Evolutionary conservation across 2,113 vertebrate species (phyloP).

Genomic region (Cyanoliseus patagonus): DNA sequence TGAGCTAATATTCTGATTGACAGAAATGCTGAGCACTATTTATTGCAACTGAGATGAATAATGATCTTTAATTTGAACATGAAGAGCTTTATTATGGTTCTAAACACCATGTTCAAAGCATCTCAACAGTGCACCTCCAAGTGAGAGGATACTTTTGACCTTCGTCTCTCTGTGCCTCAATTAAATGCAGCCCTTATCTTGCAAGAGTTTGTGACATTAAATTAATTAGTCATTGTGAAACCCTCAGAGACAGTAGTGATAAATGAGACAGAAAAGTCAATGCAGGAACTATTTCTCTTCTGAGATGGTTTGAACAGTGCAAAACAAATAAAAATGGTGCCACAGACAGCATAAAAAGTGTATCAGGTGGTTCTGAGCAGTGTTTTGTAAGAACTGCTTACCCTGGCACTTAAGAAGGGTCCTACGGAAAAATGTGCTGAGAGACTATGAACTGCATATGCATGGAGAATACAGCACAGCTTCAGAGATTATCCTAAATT

Average conservation of each 20-base stretch:
- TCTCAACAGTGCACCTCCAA: not conserved
- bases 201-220: conserved; percentile 28
- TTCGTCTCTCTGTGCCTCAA: conserved; percentile 12
- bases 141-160: conserved; percentile 15
- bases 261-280: conserved; percentile 46
- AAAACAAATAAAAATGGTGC: not conserved
- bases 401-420: not conserved
- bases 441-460: not conserved
- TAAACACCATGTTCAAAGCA: not conserved
- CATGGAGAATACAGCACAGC: not conserved
- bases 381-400: not conserved
- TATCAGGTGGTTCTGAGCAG: not conserved
- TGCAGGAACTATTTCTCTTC: conserved; percentile 11
- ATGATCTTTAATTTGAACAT: not conserved
- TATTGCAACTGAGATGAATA: not conserved
- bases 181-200: conserved; percentile 38
- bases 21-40: not conserved
- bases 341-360: not conserved
- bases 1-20: not conserved
- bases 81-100: not conserved
- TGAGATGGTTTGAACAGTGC: not conserved
- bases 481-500: not conserved
- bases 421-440: not conserved
- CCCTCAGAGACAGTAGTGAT: conserved; percentile 37
- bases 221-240: conserved; percentile 59